phyloP scores from a whole-genome alignment of 1,140 invertebrate genomes.

The Centruroides sculpturatus region DNA sequence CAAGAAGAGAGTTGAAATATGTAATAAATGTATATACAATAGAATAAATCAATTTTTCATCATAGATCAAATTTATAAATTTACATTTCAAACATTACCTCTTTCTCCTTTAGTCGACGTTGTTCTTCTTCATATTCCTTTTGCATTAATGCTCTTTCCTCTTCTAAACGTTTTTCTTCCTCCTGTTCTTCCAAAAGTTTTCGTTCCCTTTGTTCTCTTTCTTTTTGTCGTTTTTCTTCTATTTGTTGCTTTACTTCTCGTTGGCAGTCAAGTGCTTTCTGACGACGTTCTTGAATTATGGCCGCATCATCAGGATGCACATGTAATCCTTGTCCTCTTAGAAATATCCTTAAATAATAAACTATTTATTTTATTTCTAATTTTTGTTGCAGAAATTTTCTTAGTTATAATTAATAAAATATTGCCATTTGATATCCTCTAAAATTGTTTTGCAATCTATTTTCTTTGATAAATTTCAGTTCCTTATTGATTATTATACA shows the following conservation, averaged over 20 bases:
- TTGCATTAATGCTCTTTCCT: constrained; percentile 6
- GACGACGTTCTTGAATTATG: constrained; percentile 47
- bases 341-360: constrained; percentile 31
- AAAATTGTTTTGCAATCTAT: no score
- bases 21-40: no score
- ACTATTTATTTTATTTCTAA: no score
- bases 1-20: no score
- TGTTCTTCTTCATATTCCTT: constrained; percentile 13
- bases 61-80: no score
- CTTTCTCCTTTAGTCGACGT: constrained; percentile 7
- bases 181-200: constrained; percentile 6
- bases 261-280: constrained; percentile 53
- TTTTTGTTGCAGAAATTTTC: no score
- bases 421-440: no score
- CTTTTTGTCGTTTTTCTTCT: constrained; percentile 6
- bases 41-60: no score
- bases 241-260: constrained; percentile 51
- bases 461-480: no score
- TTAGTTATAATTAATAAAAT: no score
- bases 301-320: constrained; percentile 47
- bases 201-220: constrained; percentile 4
- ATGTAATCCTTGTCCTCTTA: constrained; percentile 55
- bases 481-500: no score
- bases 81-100: background rate
- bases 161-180: constrained; percentile 5